Evolutionary conservation across 2,888 invertebrate genomes (phyloP).

Genomic region (Coenonympha glycerion): DNA sequence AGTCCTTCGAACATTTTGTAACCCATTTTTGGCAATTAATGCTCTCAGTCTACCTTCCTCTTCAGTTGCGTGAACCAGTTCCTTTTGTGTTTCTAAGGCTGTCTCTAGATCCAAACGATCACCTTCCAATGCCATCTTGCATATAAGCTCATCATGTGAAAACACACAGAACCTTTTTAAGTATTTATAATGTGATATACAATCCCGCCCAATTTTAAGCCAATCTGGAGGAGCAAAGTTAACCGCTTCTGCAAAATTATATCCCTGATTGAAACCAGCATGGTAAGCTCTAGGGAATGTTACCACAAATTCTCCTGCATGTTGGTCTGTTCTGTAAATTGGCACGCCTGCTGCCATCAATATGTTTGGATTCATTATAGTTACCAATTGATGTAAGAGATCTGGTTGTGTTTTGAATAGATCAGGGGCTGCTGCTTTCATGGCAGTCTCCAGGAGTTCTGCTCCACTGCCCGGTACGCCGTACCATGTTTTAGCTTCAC

Average conservation of each 20-base stretch:
- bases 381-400: slow-evolving; percentile 85
- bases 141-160: slow-evolving; percentile 86
- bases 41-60: slow-evolving; percentile 61
- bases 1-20: slow-evolving; percentile 76
- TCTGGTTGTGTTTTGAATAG: slow-evolving; percentile 84
- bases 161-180: slow-evolving; percentile 84
- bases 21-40: slow-evolving; percentile 64
- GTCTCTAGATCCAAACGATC: slow-evolving; percentile 79
- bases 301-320: slow-evolving; percentile 87
- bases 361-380: slow-evolving; percentile 85
- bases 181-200: slow-evolving; percentile 81
- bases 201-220: slow-evolving; percentile 82
- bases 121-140: slow-evolving; percentile 83
- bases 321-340: slow-evolving; percentile 80
- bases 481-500: slow-evolving; percentile 89
- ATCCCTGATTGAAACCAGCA: slow-evolving; percentile 88
- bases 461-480: slow-evolving; percentile 83
- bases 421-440: slow-evolving; percentile 83
- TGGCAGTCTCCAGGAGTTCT: slow-evolving; percentile 80
- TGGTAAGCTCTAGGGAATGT: slow-evolving; percentile 88
- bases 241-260: slow-evolving; percentile 90
- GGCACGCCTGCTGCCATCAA: slow-evolving; percentile 78
- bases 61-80: slow-evolving; percentile 78
- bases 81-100: slow-evolving; percentile 80
- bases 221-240: slow-evolving; percentile 89